Percentiles rank a stretch among this genome's conserved stretches.
phyloP scores from a whole-genome alignment of 1,140 invertebrate genomes.

The Mylabris phalerata region DNA sequence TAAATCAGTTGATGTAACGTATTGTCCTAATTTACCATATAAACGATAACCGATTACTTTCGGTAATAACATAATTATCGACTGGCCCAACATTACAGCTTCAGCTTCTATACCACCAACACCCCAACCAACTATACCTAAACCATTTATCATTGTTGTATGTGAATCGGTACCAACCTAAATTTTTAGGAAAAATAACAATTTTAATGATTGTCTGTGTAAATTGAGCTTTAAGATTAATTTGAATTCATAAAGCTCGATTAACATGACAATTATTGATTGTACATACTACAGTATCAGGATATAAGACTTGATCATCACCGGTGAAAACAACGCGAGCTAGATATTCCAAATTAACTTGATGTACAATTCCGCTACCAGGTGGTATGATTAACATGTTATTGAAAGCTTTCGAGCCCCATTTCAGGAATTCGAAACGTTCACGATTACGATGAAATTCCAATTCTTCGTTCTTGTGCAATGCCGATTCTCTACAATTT shows the following conservation, averaged over 20 bases:
- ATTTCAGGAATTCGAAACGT: constrained; percentile 94
- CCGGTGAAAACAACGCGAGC: constrained; percentile 89
- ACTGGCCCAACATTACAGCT: constrained; percentile 89
- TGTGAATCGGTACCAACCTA: constrained; percentile 94
- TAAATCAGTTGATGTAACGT: constrained; percentile 94
- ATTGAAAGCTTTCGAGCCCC: constrained; percentile 91
- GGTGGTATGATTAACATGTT: constrained; percentile 98
- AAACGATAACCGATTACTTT: constrained; percentile 94
- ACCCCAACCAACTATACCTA: constrained; percentile 73
- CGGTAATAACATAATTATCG: constrained; percentile 93
- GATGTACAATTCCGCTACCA: constrained; percentile 96
- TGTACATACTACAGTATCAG: constrained; percentile 74
- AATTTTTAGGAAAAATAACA: not conserved
- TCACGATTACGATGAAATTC: constrained; percentile 97
- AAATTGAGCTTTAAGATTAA: too few relatives aligned
- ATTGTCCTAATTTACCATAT: constrained; percentile 68
- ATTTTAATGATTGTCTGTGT: not conserved
- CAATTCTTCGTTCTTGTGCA: constrained; percentile 89
- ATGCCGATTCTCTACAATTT: constrained; percentile 66
- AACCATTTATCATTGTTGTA: constrained; percentile 98
- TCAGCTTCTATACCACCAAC: constrained; percentile 81
- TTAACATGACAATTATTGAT: not conserved
- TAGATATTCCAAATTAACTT: constrained; percentile 95
- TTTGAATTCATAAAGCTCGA: not conserved
- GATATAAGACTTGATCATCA: constrained; percentile 64